Conservation (phyloP, 2,888 invertebrate genomes). For the Polyommatus icarus region DNA sequence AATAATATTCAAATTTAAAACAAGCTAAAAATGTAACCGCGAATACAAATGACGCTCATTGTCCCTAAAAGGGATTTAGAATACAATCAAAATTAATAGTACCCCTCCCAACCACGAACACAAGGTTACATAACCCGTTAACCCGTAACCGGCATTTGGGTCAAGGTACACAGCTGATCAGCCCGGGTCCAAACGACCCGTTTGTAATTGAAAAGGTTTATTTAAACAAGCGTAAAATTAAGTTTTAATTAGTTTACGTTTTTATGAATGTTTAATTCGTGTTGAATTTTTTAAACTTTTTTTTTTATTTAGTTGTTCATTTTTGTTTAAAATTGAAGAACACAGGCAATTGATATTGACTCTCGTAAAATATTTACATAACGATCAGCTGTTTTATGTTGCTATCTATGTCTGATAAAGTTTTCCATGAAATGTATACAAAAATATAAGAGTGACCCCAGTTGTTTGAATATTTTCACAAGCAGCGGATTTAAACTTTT, state of each 20-base stretch:
- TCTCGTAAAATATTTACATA: no score
- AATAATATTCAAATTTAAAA: not conserved
- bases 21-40: not conserved
- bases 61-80: not conserved
- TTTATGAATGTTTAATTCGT: not conserved
- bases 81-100: constrained; percentile 16
- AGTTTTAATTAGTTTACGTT: not conserved
- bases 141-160: not conserved
- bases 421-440: no score
- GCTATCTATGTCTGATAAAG: no score
- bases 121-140: constrained; percentile 3
- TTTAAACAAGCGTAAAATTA: constrained; percentile 12
- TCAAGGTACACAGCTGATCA: constrained; percentile 18
- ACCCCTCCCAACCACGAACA: not conserved
- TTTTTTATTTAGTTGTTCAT: not conserved
- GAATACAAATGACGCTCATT: not conserved
- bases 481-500: no score
- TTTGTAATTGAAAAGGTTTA: not conserved
- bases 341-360: no score
- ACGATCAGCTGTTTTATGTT: no score
- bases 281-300: not conserved
- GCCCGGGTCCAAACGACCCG: constrained; percentile 8
- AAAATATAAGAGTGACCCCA: no score
- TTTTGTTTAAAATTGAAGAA: not conserved
- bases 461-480: no score